Base-by-base conservation (phyloP, 2,797 vertebrate genomes). In the Pseudomugil gertrudae region DNA sequence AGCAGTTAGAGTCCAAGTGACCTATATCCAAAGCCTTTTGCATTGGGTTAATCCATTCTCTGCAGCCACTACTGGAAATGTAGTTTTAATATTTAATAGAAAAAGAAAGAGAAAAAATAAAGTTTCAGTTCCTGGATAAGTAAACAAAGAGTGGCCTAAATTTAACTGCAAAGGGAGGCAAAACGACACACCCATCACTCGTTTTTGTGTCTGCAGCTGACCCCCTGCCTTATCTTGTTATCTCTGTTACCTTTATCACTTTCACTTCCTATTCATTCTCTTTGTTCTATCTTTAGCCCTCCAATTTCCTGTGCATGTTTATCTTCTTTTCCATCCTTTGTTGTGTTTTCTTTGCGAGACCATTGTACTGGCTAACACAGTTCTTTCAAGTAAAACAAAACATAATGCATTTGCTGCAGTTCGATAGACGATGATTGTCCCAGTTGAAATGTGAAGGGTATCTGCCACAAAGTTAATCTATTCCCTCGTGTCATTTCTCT, bases 1-100 rank as follows among this genome's bases (percentile, higher is more conserved):
- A 70, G 70, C 66, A 50, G 33, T 69, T 68, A 68, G 53, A 47
- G 30, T 36, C 53, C 5, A 57, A 15, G 29, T 67, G 73, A 75
- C 69, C 72, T 50, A 60, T 9, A 82, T 80, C 57, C 45, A 29
- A 33, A 21, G 57, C 56, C 50, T 59, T 72, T 47, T 67, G 55
- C 38, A 75, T 66, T 21, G 4, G 43, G 32, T 9, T 54, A 54
- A 47, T 65, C 70, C 9, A 13, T 52, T 21, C 27, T 33, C 36
- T 52, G 24, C n/a, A 29, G 35, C 61, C 35, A 70, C 14, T 43
- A n/a, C 14, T 53, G 38, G 43, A 54, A 43, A 69, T 35, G 57
- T n/a, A 0, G 5, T 17, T 47, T 84, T 72, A 82, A 87, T 80
- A 60, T 82, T 88, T 86, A 52, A 90, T 79, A 40, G 36, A n/a